phyloP scores from a whole-genome alignment of 2,888 invertebrate species.

The Stenoptilia bipunctidactyla region DNA sequence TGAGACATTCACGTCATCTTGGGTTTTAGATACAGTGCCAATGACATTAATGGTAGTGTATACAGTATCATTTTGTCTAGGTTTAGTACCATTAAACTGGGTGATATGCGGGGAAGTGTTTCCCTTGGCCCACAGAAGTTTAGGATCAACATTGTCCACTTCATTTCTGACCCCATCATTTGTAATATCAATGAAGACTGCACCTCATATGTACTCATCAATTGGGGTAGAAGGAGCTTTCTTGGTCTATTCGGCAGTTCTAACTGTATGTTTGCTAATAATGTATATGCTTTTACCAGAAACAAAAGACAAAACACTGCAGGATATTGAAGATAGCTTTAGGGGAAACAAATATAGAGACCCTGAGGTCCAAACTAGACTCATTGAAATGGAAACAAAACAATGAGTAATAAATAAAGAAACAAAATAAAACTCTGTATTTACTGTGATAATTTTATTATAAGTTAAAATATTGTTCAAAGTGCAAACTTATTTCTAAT shows the following conservation, averaged over 20 bases:
- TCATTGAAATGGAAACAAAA: conserved; percentile 31
- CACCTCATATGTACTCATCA: conserved; percentile 52
- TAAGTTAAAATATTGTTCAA: too few species aligned
- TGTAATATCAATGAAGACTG: conserved; percentile 61
- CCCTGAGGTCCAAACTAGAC: conserved; percentile 43
- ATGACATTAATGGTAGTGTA: conserved; percentile 53
- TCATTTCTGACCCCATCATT: conserved; percentile 57
- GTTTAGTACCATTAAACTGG: conserved; percentile 57
- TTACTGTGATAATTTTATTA: too few species aligned
- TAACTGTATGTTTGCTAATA: conserved; percentile 40
- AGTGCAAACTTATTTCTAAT: too few species aligned
- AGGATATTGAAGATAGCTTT: conserved; percentile 60
- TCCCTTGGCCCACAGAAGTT: conserved; percentile 55
- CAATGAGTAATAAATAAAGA: too few species aligned
- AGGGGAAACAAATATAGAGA: conserved; percentile 41
- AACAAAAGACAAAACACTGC: conserved; percentile 57
- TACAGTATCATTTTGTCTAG: conserved; percentile 53
- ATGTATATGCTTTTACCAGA: conserved; percentile 52
- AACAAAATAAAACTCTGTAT: too few species aligned
- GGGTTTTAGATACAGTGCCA: conserved; percentile 42
- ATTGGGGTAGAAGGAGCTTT: conserved; percentile 59
- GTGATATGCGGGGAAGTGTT: conserved; percentile 64
- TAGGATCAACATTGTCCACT: conserved; percentile 56
- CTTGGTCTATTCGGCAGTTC: conserved; percentile 46
- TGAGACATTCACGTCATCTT: conserved; percentile 31